Evolutionary conservation across 1,140 invertebrate species (phyloP).

Genomic region (Dryas iulia): DNA sequence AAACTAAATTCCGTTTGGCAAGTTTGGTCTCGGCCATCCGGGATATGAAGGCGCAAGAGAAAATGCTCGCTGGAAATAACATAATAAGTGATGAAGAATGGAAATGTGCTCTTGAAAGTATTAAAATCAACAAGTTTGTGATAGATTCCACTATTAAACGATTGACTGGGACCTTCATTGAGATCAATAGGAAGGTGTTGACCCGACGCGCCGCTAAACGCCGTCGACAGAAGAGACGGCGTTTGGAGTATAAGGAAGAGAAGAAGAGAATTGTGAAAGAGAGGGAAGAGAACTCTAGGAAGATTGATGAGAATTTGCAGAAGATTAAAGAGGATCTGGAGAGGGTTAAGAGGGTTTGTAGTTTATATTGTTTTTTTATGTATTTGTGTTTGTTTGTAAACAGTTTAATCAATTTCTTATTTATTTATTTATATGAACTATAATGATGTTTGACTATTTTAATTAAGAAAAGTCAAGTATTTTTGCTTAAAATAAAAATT

Average conservation of each 20-base stretch:
- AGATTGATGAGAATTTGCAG: conserved; percentile 83
- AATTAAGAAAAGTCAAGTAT: too few relatives aligned
- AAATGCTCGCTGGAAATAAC: conserved; percentile 65
- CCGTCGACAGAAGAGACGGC: conserved; percentile 72
- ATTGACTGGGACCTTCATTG: conserved; percentile 68
- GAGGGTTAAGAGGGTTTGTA: conserved; percentile 81
- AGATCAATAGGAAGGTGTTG: conserved; percentile 73
- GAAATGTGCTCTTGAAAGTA: conserved; percentile 72
- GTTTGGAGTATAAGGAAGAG: conserved; percentile 59
- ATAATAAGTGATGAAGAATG: conserved; percentile 79
- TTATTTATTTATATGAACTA: too few relatives aligned
- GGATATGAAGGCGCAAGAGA: conserved; percentile 69
- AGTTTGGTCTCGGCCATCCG: conserved; percentile 56
- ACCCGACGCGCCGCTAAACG: conserved; percentile 81
- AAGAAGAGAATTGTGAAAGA: conserved; percentile 65
- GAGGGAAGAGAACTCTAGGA: conserved; percentile 72
- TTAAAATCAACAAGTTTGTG: conserved; percentile 76
- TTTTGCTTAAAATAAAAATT: too few relatives aligned
- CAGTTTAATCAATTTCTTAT: too few relatives aligned
- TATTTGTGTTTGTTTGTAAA: background rate
- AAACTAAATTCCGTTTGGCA: conserved; percentile 11
- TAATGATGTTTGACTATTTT: too few relatives aligned
- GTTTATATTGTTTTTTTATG: background rate
- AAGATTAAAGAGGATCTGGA: conserved; percentile 83
- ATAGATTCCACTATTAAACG: conserved; percentile 54